Conservation (phyloP, 2,888 invertebrate genomes). For the Drosophila kanekoi region DNA sequence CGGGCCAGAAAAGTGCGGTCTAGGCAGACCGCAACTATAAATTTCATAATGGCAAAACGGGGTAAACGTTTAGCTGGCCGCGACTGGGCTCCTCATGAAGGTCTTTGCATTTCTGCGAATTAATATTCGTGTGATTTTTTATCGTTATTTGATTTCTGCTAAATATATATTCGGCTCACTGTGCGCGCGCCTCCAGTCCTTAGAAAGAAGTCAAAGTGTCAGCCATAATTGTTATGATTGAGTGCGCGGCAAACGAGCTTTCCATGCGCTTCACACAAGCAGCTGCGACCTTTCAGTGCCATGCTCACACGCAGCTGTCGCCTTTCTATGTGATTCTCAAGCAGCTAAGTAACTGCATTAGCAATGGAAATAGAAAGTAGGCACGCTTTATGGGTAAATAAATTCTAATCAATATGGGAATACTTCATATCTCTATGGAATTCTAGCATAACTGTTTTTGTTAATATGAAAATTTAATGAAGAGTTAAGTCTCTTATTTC, state of each 20-base stretch:
- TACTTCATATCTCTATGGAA: background rate
- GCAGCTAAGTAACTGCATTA: background rate
- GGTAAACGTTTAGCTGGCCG: constrained; percentile 57
- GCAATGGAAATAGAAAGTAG: too few species aligned
- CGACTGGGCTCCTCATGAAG: constrained; percentile 61
- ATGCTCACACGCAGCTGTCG: background rate
- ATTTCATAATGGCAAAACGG: constrained; percentile 68
- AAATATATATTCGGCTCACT: constrained; percentile 44
- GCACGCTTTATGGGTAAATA: too few species aligned
- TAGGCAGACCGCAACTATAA: constrained; percentile 75
- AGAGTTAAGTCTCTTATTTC: background rate
- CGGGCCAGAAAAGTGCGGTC: constrained; percentile 49
- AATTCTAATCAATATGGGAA: background rate
- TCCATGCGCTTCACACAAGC: constrained; percentile 12
- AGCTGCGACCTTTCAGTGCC: constrained; percentile 2
- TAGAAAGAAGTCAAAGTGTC: constrained; percentile 46
- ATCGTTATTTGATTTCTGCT: constrained; percentile 79
- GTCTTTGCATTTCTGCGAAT: constrained; percentile 82
- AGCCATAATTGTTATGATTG: constrained; percentile 53
- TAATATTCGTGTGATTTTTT: constrained; percentile 83
- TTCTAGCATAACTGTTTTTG: background rate
- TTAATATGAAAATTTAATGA: too few species aligned
- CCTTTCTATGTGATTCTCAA: constrained; percentile 16
- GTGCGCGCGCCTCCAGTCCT: constrained; percentile 10
- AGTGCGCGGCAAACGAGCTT: constrained; percentile 29